Conservation (phyloP, 2,888 invertebrate genomes). For the Adelphocoris suturalis region DNA sequence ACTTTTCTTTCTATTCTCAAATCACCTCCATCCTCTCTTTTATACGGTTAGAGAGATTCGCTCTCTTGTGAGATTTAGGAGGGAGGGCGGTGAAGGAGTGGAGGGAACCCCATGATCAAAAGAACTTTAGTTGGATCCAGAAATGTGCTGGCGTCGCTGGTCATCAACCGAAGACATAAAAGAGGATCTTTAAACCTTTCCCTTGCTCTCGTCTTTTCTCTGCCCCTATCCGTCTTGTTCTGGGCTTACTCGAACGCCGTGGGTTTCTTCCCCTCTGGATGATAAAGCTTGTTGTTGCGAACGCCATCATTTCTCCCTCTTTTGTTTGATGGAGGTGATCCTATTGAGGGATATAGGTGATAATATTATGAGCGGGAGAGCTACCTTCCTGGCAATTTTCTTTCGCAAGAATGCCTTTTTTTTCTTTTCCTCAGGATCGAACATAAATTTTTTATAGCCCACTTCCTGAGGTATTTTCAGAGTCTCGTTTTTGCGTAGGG, state of each 20-base stretch:
- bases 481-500: slow-evolving; percentile 17
- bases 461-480: neutral
- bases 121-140: slow-evolving; percentile 60
- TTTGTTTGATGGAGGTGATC: slow-evolving; percentile 65
- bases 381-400: slow-evolving; percentile 10
- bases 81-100: neutral
- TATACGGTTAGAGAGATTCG: slow-evolving; percentile 49
- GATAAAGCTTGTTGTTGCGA: slow-evolving; percentile 59
- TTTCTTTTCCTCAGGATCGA: neutral
- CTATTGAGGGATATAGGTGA: slow-evolving; percentile 66
- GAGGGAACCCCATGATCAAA: slow-evolving; percentile 65
- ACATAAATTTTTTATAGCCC: slow-evolving; percentile 44
- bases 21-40: slow-evolving; percentile 48
- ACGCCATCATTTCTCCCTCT: slow-evolving; percentile 49
- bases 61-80: neutral
- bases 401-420: slow-evolving; percentile 11
- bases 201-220: slow-evolving; percentile 32
- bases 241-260: neutral
- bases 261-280: slow-evolving; percentile 4
- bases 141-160: slow-evolving; percentile 70
- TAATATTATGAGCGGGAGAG: slow-evolving; percentile 59
- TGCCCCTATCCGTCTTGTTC: slow-evolving; percentile 50
- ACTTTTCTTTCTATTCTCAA: slow-evolving; percentile 57
- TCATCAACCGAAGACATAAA: slow-evolving; percentile 66
- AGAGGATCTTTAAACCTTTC: slow-evolving; percentile 62